These are phyloP conservation scores for Ariopsis seemanni DNA, from an alignment of 2,113 vertebrate species.

Conservation along the genomic window DNA sequence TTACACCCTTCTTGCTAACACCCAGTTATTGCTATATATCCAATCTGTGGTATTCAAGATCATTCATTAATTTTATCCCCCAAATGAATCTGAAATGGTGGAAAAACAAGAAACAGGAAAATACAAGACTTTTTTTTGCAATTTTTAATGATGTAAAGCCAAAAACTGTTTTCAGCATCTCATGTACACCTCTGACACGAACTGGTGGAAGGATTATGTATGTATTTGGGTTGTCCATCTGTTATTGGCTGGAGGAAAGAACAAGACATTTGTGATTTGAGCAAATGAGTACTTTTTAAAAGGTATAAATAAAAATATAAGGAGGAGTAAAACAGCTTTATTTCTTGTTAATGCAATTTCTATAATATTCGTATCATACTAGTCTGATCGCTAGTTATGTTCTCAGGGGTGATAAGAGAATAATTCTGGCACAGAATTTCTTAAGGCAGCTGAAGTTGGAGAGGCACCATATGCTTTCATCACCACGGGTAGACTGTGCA, in stretches of 20 bases:
- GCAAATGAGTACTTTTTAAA: background rate
- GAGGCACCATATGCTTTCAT: background rate
- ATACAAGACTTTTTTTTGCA: background rate
- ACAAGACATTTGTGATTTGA: background rate
- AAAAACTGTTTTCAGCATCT: background rate
- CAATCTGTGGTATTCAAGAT: background rate
- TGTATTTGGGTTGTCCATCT: background rate
- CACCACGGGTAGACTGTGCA: background rate
- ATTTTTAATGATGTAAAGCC: background rate
- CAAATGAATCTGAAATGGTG: too few relatives aligned
- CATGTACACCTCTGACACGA: background rate
- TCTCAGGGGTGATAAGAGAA: background rate
- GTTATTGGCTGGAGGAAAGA: background rate
- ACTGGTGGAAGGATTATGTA: background rate
- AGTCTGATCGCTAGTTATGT: background rate
- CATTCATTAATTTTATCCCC: background rate
- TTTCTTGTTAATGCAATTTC: background rate
- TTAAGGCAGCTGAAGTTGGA: background rate
- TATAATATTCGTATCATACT: background rate
- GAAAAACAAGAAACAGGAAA: background rate
- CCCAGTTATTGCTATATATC: background rate
- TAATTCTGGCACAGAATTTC: background rate
- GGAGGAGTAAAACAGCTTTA: too few relatives aligned
- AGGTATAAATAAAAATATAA: background rate
- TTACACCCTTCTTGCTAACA: background rate